A percentile compares a stretch with the other conserved stretches of the same genome.
phyloP scores from a whole-genome alignment of 2,888 invertebrate species.

The Ophion ellenae region DNA sequence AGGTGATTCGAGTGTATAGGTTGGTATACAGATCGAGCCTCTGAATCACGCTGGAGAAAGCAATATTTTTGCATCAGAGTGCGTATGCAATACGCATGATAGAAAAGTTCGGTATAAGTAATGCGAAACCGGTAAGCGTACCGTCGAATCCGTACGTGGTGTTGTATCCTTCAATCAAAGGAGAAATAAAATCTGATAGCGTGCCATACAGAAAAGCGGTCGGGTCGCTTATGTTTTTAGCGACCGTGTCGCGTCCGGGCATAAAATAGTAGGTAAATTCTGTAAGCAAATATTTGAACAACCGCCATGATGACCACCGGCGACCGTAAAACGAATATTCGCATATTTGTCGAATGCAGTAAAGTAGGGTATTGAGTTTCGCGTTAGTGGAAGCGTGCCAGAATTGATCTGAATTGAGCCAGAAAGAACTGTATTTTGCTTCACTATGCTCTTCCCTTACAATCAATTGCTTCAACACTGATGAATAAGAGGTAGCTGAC shows the following conservation, averaged over 20 bases:
- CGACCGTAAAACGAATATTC: conserved; percentile 39
- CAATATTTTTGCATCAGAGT: not conserved
- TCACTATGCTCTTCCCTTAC: no score
- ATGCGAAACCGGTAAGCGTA: not conserved
- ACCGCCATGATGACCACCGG: conserved; percentile 35
- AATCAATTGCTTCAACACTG: no score
- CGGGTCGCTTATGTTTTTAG: conserved; percentile 44
- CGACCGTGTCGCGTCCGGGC: conserved; percentile 56
- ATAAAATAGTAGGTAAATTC: conserved; percentile 48
- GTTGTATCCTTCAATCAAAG: not conserved
- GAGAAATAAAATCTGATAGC: not conserved
- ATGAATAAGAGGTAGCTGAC: no score
- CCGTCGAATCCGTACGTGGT: not conserved
- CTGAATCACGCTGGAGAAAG: no score
- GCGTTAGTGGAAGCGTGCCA: not conserved
- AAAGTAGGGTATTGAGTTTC: conserved; percentile 59
- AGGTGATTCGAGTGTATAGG: not conserved
- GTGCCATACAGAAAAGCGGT: conserved; percentile 36
- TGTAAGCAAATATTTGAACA: conserved; percentile 49
- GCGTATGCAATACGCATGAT: not conserved
- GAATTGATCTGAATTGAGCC: not conserved
- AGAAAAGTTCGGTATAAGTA: not conserved
- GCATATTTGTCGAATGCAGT: conserved; percentile 49
- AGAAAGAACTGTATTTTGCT: no score
- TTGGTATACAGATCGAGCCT: not conserved